phyloP scores from a whole-genome alignment of 2,797 vertebrate species.

The Hemitrygon akajei region DNA sequence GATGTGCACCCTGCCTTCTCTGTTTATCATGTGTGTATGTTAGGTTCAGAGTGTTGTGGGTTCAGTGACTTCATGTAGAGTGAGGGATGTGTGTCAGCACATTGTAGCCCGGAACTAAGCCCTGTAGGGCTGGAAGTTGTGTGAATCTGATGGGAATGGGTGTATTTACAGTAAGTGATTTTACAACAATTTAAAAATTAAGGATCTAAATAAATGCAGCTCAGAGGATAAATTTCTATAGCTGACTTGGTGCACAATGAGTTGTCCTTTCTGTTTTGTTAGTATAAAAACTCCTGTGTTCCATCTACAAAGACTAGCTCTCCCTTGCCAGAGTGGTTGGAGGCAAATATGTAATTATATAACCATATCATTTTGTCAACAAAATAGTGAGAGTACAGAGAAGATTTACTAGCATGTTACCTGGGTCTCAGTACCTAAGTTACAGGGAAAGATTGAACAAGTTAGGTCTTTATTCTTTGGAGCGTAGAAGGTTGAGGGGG shows the following conservation, averaged over 20 bases:
- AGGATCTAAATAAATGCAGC: slow-evolving; percentile 1
- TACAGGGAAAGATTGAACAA: too few species aligned
- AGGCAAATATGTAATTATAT: not conserved
- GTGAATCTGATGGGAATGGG: not conserved
- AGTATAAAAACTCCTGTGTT: not conserved
- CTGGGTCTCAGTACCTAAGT: too few species aligned
- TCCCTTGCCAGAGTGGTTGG: too few species aligned
- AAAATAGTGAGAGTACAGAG: too few species aligned
- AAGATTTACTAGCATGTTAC: too few species aligned
- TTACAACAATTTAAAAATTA: not conserved
- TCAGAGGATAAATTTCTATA: not conserved
- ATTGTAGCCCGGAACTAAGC: not conserved
- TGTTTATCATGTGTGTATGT: too few species aligned
- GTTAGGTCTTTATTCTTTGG: too few species aligned
- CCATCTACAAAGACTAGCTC: not conserved
- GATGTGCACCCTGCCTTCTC: not conserved
- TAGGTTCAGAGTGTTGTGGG: not conserved
- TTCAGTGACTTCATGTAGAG: too few species aligned
- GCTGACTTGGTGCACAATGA: not conserved
- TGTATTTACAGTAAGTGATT: slow-evolving; percentile 23
- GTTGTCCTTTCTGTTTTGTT: not conserved
- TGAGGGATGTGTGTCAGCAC: too few species aligned
- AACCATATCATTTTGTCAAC: too few species aligned
- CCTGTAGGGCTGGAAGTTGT: not conserved
- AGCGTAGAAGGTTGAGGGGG: too few species aligned